phyloP scores from a whole-genome alignment of 2,113 vertebrate species.

The Raja brachyura region DNA sequence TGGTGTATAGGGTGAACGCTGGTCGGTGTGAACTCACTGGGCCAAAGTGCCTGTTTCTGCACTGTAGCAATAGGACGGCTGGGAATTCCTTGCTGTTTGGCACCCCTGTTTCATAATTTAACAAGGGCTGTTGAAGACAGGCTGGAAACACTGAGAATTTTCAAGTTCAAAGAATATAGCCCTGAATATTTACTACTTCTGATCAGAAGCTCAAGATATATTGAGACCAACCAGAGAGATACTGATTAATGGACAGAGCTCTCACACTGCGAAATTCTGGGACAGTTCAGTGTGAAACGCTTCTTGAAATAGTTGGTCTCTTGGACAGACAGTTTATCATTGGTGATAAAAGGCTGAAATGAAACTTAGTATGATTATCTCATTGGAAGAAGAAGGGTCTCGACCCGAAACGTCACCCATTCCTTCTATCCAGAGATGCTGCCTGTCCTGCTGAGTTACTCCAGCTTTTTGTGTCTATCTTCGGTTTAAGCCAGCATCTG shows the following conservation, averaged over 20 bases:
- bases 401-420: too few species aligned
- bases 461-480: too few species aligned
- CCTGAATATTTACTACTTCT: neutral
- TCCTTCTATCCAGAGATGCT: too few species aligned
- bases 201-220: neutral
- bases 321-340: neutral
- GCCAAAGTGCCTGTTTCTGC: too few species aligned
- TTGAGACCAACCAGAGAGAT: neutral
- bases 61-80: neutral
- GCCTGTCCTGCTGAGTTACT: too few species aligned
- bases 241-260: neutral
- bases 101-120: neutral
- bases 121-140: neutral
- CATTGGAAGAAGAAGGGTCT: too few species aligned
- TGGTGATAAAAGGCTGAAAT: neutral
- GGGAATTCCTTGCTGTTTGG: neutral
- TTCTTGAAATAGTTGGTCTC: neutral
- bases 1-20: too few species aligned
- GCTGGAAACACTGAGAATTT: neutral
- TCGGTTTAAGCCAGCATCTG: too few species aligned
- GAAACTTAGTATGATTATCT: neutral
- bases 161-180: neutral
- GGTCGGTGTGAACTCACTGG: too few species aligned
- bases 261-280: neutral
- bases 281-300: neutral